phyloP scores from a whole-genome alignment of 2,888 invertebrate genomes.

The Elegia similella region DNA sequence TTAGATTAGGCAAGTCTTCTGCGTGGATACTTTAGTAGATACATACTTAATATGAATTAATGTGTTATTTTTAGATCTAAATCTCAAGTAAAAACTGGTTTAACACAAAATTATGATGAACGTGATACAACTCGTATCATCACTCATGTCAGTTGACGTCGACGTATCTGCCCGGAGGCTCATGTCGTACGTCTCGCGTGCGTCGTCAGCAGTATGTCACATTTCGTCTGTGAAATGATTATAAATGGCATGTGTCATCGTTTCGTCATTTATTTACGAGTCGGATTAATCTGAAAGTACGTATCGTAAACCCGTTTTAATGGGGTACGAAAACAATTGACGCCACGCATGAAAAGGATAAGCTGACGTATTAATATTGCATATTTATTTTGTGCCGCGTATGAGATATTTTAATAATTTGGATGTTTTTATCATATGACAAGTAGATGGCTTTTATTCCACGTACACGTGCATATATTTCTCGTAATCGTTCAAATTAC shows the following conservation, averaged over 20 bases:
- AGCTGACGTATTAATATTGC: conserved; percentile 2
- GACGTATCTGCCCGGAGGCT: conserved; percentile 39
- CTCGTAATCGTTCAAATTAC: too few relatives aligned
- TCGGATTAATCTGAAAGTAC: neutral
- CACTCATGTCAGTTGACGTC: conserved; percentile 27
- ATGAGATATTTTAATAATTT: too few relatives aligned
- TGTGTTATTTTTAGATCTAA: too few relatives aligned
- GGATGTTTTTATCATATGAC: too few relatives aligned
- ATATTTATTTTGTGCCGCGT: neutral
- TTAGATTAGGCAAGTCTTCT: too few relatives aligned
- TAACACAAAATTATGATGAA: too few relatives aligned
- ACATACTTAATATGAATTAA: too few relatives aligned
- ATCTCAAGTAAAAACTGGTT: too few relatives aligned
- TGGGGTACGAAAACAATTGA: conserved; percentile 3
- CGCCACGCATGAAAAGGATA: neutral
- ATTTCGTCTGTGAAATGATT: conserved; percentile 36
- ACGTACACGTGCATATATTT: too few relatives aligned
- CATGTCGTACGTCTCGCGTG: conserved; percentile 33
- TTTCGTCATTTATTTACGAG: conserved; percentile 16
- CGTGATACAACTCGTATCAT: neutral
- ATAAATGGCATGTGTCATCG: conserved; percentile 28
- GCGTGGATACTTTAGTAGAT: too few relatives aligned
- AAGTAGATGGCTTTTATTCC: too few relatives aligned
- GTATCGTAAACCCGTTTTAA: conserved; percentile 6
- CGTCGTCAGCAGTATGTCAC: conserved; percentile 35